phyloP scores from a whole-genome alignment of 2,797 vertebrate species.

The Lithobates sylvaticus region DNA sequence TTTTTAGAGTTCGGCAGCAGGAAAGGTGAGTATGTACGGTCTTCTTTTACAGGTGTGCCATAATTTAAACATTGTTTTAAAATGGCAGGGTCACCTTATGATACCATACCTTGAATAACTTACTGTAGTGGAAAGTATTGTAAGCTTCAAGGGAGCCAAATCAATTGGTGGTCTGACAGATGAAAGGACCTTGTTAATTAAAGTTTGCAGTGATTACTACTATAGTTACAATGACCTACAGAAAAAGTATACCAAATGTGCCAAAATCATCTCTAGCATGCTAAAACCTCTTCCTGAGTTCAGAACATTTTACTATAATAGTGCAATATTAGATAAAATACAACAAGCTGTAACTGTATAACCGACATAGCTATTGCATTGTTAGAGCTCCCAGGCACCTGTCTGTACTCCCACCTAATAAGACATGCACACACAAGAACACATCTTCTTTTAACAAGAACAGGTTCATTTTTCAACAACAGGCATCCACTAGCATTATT shows the following conservation, averaged over 20 bases:
- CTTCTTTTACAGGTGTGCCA: too few species aligned
- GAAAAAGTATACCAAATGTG: background rate
- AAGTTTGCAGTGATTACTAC: background rate
- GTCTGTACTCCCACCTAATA: slow-evolving; percentile 71
- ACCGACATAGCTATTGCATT: background rate
- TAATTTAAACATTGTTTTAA: too few species aligned
- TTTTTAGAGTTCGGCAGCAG: too few species aligned
- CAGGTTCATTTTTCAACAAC: slow-evolving; percentile 75
- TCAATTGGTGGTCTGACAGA: background rate
- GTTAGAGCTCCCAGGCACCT: slow-evolving; percentile 70
- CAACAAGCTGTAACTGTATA: background rate
- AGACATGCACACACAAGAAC: slow-evolving; percentile 75
- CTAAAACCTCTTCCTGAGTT: background rate
- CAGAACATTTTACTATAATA: background rate
- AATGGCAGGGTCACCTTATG: background rate
- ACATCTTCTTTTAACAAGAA: slow-evolving; percentile 64
- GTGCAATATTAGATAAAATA: background rate
- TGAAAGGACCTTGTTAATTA: background rate
- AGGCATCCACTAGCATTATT: slow-evolving; percentile 78
- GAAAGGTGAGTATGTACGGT: too few species aligned
- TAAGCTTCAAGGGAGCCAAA: background rate
- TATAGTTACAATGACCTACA: background rate
- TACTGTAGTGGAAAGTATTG: background rate
- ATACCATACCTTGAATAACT: background rate
- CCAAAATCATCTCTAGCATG: too few species aligned